These are phyloP conservation scores for Crocodylus rhombifer DNA, from an alignment of 2,797 vertebrate species.

Conservation along the genomic window DNA sequence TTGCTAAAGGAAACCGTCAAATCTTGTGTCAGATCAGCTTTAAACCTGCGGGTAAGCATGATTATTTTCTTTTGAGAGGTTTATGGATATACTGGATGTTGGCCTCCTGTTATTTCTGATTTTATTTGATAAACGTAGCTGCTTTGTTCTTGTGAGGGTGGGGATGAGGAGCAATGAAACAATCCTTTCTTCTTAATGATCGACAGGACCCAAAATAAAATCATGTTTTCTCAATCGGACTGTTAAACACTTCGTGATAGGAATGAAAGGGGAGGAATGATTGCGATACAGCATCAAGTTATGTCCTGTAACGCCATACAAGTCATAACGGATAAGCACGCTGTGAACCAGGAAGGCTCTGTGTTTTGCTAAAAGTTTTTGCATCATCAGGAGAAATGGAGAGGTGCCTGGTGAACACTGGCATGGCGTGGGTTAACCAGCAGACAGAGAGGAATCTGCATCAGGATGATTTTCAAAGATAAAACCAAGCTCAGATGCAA, in stretches of 20 bases:
- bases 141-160: background rate
- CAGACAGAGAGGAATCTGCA: background rate
- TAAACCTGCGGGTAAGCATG: background rate
- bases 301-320: background rate
- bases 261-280: background rate
- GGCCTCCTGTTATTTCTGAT: background rate
- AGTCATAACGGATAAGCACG: background rate
- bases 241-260: rapidly evolving
- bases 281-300: background rate
- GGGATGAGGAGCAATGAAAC: background rate
- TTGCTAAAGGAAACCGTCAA: background rate
- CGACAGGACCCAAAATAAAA: background rate
- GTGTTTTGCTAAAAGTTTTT: background rate
- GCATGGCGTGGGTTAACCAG: background rate
- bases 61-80: background rate
- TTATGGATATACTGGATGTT: background rate
- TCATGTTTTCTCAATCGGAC: background rate
- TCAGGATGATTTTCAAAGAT: conserved; percentile 2
- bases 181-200: background rate
- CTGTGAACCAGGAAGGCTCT: background rate
- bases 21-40: background rate
- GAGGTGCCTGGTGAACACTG: background rate
- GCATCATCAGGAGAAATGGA: rapidly evolving
- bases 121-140: background rate
- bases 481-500: conserved; percentile 1